Conservation (phyloP, 1,140 invertebrate genomes). For the Drosophila rufa region DNA sequence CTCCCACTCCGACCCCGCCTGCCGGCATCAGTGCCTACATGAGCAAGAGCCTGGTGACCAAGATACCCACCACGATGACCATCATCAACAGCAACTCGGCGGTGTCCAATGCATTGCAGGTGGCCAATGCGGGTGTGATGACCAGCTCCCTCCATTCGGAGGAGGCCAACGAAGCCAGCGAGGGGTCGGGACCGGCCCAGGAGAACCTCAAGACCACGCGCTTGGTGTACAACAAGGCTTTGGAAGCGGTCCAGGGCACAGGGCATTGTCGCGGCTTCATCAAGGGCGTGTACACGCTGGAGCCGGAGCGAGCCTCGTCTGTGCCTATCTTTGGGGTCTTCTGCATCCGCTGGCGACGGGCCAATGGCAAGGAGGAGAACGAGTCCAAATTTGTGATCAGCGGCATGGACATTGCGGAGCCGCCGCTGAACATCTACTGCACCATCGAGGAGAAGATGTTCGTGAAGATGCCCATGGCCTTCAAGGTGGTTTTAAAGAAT, state of each 20-base stretch:
- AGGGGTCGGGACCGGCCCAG: constrained; percentile 3
- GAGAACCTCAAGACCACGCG: constrained; percentile 54
- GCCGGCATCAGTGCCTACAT: constrained; percentile 48
- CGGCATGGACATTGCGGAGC: constrained; percentile 76
- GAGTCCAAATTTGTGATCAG: constrained; percentile 83
- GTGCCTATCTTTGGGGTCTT: constrained; percentile 74
- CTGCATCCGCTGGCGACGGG: constrained; percentile 81
- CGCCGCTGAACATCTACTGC: constrained; percentile 83
- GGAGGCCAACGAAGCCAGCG: constrained; percentile 60
- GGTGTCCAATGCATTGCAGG: constrained; percentile 43
- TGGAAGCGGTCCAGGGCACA: constrained; percentile 76
- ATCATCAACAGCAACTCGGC: constrained; percentile 74
- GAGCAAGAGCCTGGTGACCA: constrained; percentile 73
- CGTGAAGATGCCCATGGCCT: constrained; percentile 84
- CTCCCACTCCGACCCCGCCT: constrained; percentile 2
- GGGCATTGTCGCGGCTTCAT: constrained; percentile 81
- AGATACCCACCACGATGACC: constrained; percentile 81
- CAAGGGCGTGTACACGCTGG: constrained; percentile 65
- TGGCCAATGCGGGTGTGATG: constrained; percentile 53
- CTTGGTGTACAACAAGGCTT: constrained; percentile 75
- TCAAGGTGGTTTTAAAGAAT: constrained; percentile 81
- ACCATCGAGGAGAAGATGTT: constrained; percentile 85
- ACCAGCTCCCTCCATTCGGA: constrained; percentile 60
- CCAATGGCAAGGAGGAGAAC: constrained; percentile 75
- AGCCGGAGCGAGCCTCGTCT: constrained; percentile 3